Percentiles rank a stretch among this genome's conserved stretches.
These are phyloP conservation scores for Apus apus DNA, from an alignment of 2,113 vertebrate genomes.

Conservation along the genomic window DNA sequence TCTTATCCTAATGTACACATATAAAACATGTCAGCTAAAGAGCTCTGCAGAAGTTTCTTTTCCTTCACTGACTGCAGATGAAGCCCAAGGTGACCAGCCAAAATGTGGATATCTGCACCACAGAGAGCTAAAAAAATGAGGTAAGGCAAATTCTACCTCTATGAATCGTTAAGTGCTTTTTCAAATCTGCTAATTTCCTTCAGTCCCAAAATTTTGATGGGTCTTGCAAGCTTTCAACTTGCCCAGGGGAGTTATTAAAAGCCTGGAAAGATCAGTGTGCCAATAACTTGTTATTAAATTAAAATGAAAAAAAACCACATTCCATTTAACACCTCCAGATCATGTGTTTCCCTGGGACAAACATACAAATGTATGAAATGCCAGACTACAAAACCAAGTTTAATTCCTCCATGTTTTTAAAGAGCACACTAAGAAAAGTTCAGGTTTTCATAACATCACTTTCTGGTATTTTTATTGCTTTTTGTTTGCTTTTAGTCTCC, in stretches of 20 bases:
- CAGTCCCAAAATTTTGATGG: not conserved
- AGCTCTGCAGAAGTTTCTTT: not conserved
- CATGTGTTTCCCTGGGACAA: not conserved
- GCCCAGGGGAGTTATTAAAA: not conserved
- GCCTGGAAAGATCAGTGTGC: not conserved
- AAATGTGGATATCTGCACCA: not conserved
- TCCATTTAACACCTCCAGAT: not conserved
- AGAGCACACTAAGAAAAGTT: not conserved
- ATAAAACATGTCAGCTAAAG: not conserved
- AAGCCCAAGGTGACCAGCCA: not conserved
- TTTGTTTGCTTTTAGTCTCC: not conserved
- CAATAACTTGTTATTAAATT: not conserved
- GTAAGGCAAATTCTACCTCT: not conserved
- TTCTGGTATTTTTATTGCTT: not conserved
- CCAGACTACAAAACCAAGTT: not conserved
- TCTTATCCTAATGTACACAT: not conserved
- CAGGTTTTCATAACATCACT: not conserved
- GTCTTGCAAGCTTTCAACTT: not conserved
- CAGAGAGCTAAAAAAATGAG: not conserved
- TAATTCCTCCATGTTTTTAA: not conserved
- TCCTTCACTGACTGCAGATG: not conserved
- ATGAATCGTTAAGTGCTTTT: not conserved
- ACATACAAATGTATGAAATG: not conserved
- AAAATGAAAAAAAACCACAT: not conserved
- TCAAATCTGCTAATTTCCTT: not conserved